Percentiles rank a stretch among this genome's conserved stretches.
Conservation (phyloP, 2,888 invertebrate genomes). For the Ochropleura leucogaster region DNA sequence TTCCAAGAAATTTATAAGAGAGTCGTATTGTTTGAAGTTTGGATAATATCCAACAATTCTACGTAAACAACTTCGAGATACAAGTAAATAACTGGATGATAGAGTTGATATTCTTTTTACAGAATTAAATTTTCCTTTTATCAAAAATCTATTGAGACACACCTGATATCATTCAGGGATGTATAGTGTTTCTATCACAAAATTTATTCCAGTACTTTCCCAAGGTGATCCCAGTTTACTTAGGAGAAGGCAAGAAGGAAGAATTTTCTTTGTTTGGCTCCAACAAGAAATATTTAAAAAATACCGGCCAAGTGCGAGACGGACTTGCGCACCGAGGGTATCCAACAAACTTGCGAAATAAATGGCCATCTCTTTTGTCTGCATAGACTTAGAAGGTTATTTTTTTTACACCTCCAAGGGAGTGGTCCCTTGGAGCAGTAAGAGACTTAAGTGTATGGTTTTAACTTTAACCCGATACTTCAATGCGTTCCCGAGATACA, state of each 20-base stretch:
- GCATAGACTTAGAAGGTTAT: too few relatives aligned
- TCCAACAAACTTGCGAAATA: neutral
- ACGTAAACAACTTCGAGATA: neutral
- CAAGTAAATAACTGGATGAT: neutral
- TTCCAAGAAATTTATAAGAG: neutral
- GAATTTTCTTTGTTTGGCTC: too few relatives aligned
- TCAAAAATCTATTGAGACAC: neutral
- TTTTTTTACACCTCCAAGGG: too few relatives aligned
- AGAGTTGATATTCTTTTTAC: neutral
- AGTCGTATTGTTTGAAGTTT: neutral
- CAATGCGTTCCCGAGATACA: too few relatives aligned
- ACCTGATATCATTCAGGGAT: neutral
- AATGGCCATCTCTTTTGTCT: too few relatives aligned
- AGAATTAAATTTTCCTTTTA: too few relatives aligned
- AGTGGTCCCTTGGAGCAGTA: too few relatives aligned
- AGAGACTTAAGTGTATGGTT: too few relatives aligned
- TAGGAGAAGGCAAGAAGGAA: neutral
- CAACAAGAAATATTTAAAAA: too few relatives aligned
- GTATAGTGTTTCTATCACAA: neutral
- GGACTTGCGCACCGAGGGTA: neutral
- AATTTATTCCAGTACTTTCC: neutral
- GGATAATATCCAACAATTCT: constrained; percentile 24
- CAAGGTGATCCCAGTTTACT: too few relatives aligned
- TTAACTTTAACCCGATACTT: too few relatives aligned
- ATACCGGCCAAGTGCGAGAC: too few relatives aligned